phyloP scores from a whole-genome alignment of 1,140 invertebrate species.

The Protaetia brevitarsis region DNA sequence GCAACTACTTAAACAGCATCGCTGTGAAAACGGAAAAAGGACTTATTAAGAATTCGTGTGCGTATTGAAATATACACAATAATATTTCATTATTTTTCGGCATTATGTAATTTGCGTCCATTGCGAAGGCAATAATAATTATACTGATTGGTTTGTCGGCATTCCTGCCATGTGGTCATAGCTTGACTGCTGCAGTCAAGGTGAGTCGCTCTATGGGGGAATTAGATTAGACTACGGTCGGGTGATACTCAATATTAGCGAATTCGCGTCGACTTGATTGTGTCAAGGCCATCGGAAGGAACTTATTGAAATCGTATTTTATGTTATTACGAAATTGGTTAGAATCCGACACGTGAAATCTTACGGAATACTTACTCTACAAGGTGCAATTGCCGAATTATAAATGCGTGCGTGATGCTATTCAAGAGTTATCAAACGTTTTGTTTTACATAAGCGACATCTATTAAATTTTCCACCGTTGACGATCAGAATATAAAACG shows the following conservation, averaged over 20 bases:
- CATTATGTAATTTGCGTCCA: too few species aligned
- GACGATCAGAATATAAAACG: too few species aligned
- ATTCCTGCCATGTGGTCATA: neutral
- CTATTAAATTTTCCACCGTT: too few species aligned
- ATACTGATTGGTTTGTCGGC: neutral
- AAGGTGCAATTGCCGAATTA: too few species aligned
- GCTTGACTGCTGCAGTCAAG: conserved; percentile 8
- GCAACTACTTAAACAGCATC: too few species aligned
- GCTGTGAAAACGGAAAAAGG: too few species aligned
- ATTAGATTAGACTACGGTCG: conserved; percentile 1
- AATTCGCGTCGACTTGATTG: neutral
- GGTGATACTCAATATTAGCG: conserved; percentile 5
- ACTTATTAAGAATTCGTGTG: too few species aligned
- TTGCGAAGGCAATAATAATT: neutral
- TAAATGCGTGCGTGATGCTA: too few species aligned
- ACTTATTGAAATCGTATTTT: neutral
- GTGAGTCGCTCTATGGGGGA: neutral
- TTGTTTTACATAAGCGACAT: too few species aligned
- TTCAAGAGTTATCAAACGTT: too few species aligned
- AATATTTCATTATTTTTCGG: too few species aligned
- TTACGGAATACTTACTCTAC: neutral
- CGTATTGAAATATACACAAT: too few species aligned
- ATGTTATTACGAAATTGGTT: neutral
- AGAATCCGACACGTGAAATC: neutral
- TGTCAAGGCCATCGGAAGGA: neutral